Evolutionary conservation across 1,140 invertebrate species (phyloP), one percentile per base, ranked within the genome.

Genomic region (Leucophenga varia): DNA sequence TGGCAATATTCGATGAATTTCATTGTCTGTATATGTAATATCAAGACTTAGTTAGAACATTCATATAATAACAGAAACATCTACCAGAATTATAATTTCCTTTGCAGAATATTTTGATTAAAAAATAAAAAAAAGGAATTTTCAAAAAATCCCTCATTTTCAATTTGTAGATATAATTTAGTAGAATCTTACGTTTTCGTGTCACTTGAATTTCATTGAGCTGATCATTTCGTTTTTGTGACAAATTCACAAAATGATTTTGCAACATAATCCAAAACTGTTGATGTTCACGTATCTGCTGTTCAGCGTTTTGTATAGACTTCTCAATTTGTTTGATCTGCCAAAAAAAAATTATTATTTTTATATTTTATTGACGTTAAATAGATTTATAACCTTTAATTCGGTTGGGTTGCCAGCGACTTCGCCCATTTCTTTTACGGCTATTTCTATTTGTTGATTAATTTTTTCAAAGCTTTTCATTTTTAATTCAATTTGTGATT

Each of bases 251-350:
- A 38, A 87, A 80, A 56, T 85, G 81, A 13, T 81, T 81, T 71
- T 91, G 87, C 51, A 86, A 79, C 32, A 87, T 79, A 37, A 90
- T 69, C 89, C 89, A 91, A 65, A 84, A 82, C 48, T 83, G 80
- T 64, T 90, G 85, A 47, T 84, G 73, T 35, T 79, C 74, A 52
- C 84, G 79, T 19, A 82, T 84, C 58, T 81, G 79, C 40, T 78
- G 76, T 37, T 84, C 79, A 2, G 78, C 59, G 7, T 80, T 71
- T 18, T 79, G 78, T 47, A 88, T 85, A 74, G 79, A 55, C 80
- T 64, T 82, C 71, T 88, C 85, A 37, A 88, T 55, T 47, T 80
- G 74, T 10, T 78, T 77, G 1, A 83, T 79, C 58, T 79, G 64
- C 8, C 55, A 41, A 39, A 19, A 31, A 30, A 14, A 32, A n/a